phyloP scores from a whole-genome alignment of 2,888 invertebrate genomes.

The Drosophila multiciliata region DNA sequence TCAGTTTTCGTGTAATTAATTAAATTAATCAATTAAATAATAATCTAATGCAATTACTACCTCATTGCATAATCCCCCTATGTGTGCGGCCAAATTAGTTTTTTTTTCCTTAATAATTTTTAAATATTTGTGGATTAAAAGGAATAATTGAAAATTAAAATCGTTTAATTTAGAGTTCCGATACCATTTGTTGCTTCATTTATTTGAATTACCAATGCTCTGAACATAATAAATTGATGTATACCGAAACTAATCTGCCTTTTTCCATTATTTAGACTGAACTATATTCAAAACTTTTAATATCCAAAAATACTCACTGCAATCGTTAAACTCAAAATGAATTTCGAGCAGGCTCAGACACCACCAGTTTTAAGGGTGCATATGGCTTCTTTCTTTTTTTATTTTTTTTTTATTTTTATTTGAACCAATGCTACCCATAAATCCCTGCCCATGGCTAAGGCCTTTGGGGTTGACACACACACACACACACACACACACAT shows the following conservation, averaged over 20 bases:
- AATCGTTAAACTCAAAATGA: slow-evolving; percentile 29
- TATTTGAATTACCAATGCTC: not conserved
- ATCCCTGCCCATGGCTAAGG: slow-evolving; percentile 52
- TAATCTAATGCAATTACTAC: not conserved
- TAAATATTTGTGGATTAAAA: not conserved
- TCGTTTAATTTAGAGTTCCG: not conserved
- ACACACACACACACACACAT: not conserved
- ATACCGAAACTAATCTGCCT: not conserved
- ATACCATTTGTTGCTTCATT: not conserved
- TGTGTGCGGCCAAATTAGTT: not conserved
- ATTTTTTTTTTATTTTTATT: not conserved
- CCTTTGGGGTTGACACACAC: slow-evolving; percentile 49
- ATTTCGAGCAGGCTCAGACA: slow-evolving; percentile 11
- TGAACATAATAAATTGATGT: not conserved
- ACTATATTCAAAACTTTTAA: slow-evolving; percentile 8
- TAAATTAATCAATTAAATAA: not conserved
- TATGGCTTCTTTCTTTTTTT: slow-evolving; percentile 19
- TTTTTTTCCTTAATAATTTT: not conserved
- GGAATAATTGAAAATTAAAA: not conserved
- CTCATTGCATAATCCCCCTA: not conserved
- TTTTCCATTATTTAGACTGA: not conserved
- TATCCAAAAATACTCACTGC: slow-evolving; percentile 23
- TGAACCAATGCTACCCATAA: slow-evolving; percentile 55
- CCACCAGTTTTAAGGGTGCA: slow-evolving; percentile 37
- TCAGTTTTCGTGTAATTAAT: not conserved